A percentile compares a stretch with the other conserved stretches of the same genome.
Conservation (phyloP, 2,888 invertebrate species). For the Meliscaeva auricollis region DNA sequence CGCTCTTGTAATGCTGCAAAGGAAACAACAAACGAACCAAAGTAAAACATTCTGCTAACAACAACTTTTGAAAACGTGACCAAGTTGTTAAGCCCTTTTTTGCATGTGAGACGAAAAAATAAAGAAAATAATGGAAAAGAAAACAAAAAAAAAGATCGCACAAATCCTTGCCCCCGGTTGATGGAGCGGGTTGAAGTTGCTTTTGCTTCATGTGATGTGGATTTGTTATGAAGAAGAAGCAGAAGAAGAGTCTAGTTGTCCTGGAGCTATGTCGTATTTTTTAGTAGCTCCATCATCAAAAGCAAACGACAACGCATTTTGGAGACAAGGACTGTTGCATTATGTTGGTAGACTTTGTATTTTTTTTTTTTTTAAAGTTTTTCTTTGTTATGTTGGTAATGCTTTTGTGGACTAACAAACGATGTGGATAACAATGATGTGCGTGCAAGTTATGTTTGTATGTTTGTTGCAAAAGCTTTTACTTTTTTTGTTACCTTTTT, state of each 20-base stretch:
- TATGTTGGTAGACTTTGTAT: slow-evolving; percentile 30
- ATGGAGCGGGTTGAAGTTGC: not conserved
- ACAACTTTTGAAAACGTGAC: slow-evolving; percentile 76
- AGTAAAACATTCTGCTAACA: slow-evolving; percentile 71
- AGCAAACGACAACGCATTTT: slow-evolving; percentile 20
- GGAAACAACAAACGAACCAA: slow-evolving; percentile 60
- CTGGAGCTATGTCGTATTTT: slow-evolving; percentile 43
- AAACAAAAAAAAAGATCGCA: slow-evolving; percentile 32
- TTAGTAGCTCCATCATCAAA: slow-evolving; percentile 41
- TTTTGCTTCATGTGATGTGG: not conserved
- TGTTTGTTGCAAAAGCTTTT: no score
- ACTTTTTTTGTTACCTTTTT: no score
- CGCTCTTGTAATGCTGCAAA: slow-evolving; percentile 36
- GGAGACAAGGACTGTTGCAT: slow-evolving; percentile 42
- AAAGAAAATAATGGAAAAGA: no score
- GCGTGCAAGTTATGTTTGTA: no score
- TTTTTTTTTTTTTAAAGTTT: not conserved
- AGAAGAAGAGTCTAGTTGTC: not conserved
- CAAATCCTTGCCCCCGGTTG: slow-evolving; percentile 19
- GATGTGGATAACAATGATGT: no score
- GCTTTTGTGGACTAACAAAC: no score
- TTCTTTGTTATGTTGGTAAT: not conserved
- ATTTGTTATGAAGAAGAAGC: slow-evolving; percentile 5
- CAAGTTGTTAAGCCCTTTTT: slow-evolving; percentile 77
- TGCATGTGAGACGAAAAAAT: slow-evolving; percentile 16